Conservation (phyloP, 2,888 invertebrate genomes). For the Pammene aurita region DNA sequence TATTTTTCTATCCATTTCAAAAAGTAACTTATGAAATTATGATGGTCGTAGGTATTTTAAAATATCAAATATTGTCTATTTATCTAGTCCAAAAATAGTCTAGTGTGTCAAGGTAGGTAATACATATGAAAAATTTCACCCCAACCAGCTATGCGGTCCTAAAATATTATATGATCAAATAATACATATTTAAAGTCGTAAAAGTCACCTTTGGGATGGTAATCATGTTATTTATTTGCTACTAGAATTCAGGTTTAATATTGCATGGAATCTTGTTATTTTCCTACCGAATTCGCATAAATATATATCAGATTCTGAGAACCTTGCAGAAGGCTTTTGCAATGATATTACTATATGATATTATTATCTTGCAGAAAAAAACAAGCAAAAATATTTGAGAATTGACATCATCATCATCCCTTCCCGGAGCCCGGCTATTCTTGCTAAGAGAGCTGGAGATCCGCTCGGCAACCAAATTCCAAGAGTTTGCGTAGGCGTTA, state of each 20-base stretch:
- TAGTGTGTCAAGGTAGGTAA: background rate
- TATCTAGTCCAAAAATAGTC: background rate
- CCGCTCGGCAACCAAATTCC: too few species aligned
- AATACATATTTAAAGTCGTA: background rate
- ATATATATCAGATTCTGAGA: too few species aligned
- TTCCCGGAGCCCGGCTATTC: too few species aligned
- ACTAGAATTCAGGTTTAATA: background rate
- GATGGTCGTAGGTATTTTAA: background rate
- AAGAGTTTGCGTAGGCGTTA: too few species aligned
- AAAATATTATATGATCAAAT: background rate
- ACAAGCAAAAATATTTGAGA: too few species aligned
- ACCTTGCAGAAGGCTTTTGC: too few species aligned
- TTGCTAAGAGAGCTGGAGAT: too few species aligned
- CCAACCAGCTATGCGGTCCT: background rate
- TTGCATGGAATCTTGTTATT: background rate
- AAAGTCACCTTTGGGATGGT: background rate
- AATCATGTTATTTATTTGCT: background rate
- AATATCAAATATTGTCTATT: background rate
- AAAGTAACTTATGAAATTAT: too few species aligned
- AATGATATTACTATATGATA: too few species aligned
- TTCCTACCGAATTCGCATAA: background rate
- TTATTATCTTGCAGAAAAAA: too few species aligned
- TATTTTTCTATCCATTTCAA: too few species aligned
- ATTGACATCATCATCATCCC: too few species aligned
- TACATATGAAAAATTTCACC: background rate